Base-by-base conservation (phyloP, 1,140 invertebrate genomes). In the Metaphire vulgaris region DNA sequence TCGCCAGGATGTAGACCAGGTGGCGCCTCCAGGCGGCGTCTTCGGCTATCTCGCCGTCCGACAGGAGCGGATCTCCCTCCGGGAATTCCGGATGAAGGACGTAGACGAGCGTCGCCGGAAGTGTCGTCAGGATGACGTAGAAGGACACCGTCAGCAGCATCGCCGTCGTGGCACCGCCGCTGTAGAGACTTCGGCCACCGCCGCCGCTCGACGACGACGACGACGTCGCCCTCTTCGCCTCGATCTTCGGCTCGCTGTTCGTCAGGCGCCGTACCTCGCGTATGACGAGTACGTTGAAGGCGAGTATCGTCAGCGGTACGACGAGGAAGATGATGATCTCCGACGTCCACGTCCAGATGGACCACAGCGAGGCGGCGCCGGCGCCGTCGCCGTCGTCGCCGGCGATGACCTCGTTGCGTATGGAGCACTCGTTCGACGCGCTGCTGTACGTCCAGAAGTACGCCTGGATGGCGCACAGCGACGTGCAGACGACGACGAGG, bases 91-190 rank as follows among this genome's bases (percentile, higher is more conserved):
- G 41, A 84, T 78, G 14, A 83, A 83, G 21, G 81, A n/a, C n/a
- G n/a, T n/a, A n/a, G n/a, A n/a, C n/a, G n/a, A n/a, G n/a, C n/a
- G n/a, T n/a, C n/a, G n/a, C 81, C 12, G 85, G 84, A 12, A 86
- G 74, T 70, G 83, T 80, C 2, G 84, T 85, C 71, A 80, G 82
- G 64, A 86, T 85, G 30, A 83, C 81, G 76, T 84, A 86, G 75
- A 86, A 85, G 21, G 85, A 86, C 30, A 86, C 83, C n/a, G 81
- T 78, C 16, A 86, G 79, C 1, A 86, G 77, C 29, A 83, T 85
- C 26, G 82, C 80, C 16, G 84, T 85, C 2, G 83, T 83, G 12
- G 83, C 81, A 0, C 76, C 74, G n/a, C n/a, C n/a, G n/a, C n/a
- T n/a, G n/a, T n/a, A n/a, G n/a, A n/a, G n/a, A n/a, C n/a, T n/a